Percentiles rank a stretch among this genome's conserved stretches.
phyloP scores from a whole-genome alignment of 2,888 invertebrate genomes.

The Thymelicus acteon region DNA sequence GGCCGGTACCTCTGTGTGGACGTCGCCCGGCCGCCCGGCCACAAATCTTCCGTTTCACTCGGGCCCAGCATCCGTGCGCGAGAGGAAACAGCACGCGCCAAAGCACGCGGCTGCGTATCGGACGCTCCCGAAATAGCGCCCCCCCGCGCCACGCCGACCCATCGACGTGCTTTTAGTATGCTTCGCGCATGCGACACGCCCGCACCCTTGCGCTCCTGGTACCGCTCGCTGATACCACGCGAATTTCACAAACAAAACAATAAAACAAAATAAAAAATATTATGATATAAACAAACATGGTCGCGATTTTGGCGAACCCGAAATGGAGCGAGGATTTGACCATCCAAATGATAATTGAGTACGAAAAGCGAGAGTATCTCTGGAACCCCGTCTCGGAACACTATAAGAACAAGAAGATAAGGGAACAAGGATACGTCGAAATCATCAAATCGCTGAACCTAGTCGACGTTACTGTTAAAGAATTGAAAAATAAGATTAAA shows the following conservation, averaged over 20 bases:
- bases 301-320: constrained; percentile 79
- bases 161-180: constrained; percentile 85
- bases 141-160: constrained; percentile 75
- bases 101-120: constrained; percentile 84
- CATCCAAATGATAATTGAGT: constrained; percentile 81
- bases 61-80: constrained; percentile 77
- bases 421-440: constrained; percentile 80
- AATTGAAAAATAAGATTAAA: constrained; percentile 83
- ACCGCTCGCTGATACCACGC: constrained; percentile 61
- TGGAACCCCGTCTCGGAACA: constrained; percentile 82
- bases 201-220: constrained; percentile 81
- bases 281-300: constrained; percentile 74
- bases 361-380: constrained; percentile 79
- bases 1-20: constrained; percentile 28
- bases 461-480: constrained; percentile 79
- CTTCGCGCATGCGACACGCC: constrained; percentile 85
- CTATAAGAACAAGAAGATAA: constrained; percentile 81
- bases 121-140: constrained; percentile 83
- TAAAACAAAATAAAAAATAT: too few relatives aligned
- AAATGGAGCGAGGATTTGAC: constrained; percentile 83
- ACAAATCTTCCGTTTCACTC: constrained; percentile 85
- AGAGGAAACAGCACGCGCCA: constrained; percentile 83
- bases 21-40: constrained; percentile 47
- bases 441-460: constrained; percentile 78
- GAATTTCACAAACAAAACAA: constrained; percentile 55